phyloP scores from a whole-genome alignment of 1,140 invertebrate genomes.

The Calephelis virginiensis region DNA sequence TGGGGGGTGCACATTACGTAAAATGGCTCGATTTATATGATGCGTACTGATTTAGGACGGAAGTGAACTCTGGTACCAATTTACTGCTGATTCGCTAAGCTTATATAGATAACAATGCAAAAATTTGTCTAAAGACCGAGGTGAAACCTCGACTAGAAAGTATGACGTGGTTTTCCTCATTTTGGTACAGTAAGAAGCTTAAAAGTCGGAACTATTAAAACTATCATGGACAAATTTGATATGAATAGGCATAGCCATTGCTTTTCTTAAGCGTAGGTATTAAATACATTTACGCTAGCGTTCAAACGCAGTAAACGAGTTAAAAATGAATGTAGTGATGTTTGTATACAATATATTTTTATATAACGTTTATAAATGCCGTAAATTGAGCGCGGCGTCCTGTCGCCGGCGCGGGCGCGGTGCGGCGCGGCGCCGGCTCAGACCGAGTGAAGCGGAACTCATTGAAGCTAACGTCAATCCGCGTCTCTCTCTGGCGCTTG shows the following conservation, averaged over 20 bases:
- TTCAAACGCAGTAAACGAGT: slow-evolving; percentile 52
- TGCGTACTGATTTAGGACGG: slow-evolving; percentile 77
- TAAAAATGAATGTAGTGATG: slow-evolving; percentile 40
- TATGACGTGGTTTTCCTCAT: slow-evolving; percentile 42
- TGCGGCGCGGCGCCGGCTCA: slow-evolving; percentile 33
- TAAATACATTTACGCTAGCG: slow-evolving; percentile 64
- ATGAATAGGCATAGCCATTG: slow-evolving; percentile 74
- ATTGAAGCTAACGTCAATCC: slow-evolving; percentile 48
- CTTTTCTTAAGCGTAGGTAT: slow-evolving; percentile 64
- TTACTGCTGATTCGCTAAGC: slow-evolving; percentile 74
- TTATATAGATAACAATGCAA: slow-evolving; percentile 73
- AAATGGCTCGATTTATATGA: slow-evolving; percentile 78
- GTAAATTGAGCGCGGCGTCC: slow-evolving; percentile 52
- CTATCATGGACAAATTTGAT: slow-evolving; percentile 76
- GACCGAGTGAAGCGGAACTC: slow-evolving; percentile 47
- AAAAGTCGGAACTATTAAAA: slow-evolving; percentile 74
- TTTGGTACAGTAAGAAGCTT: slow-evolving; percentile 70
- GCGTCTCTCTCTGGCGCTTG: slow-evolving; percentile 48
- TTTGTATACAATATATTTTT: slow-evolving; percentile 31
- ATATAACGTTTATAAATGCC: slow-evolving; percentile 26
- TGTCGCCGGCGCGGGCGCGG: slow-evolving; percentile 34
- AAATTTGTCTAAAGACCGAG: slow-evolving; percentile 66
- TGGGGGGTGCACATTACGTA: slow-evolving; percentile 73
- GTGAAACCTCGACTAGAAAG: slow-evolving; percentile 51
- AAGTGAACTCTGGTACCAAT: slow-evolving; percentile 77